phyloP scores from a whole-genome alignment of 2,797 vertebrate genomes.

The Cephalopachus bancanus region DNA sequence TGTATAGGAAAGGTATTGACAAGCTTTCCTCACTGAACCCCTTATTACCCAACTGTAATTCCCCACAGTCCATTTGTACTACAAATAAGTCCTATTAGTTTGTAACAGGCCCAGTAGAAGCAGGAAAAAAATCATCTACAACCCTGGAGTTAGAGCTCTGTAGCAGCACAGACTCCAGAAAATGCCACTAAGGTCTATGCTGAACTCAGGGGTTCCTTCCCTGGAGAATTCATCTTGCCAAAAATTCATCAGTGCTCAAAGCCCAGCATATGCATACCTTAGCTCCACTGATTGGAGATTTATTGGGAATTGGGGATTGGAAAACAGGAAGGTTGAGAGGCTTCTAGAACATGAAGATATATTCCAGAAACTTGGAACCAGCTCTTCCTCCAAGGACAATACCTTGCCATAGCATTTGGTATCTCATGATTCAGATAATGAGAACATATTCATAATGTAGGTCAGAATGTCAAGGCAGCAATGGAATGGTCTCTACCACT shows the following conservation, averaged over 20 bases:
- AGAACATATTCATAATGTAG: neutral
- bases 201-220: neutral
- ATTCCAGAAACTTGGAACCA: constrained; percentile 43
- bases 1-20: constrained; percentile 41
- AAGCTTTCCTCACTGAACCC: constrained; percentile 48
- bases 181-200: neutral
- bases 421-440: neutral
- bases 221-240: neutral
- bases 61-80: constrained; percentile 44
- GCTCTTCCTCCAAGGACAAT: neutral
- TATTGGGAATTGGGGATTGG: neutral
- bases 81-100: constrained; percentile 58
- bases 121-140: constrained; percentile 56
- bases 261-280: neutral
- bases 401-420: neutral
- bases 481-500: rapidly evolving
- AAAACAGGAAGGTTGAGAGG: constrained; percentile 37
- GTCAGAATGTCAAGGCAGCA: neutral
- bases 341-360: constrained; percentile 54
- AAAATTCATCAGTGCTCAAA: neutral
- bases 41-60: constrained; percentile 68
- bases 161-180: constrained; percentile 40
- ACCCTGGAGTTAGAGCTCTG: constrained; percentile 22
- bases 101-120: constrained; percentile 60
- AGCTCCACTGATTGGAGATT: neutral